These are phyloP conservation scores for Phorcus lineatus DNA, from an alignment of 2,888 invertebrate genomes.

Conservation along the genomic window DNA sequence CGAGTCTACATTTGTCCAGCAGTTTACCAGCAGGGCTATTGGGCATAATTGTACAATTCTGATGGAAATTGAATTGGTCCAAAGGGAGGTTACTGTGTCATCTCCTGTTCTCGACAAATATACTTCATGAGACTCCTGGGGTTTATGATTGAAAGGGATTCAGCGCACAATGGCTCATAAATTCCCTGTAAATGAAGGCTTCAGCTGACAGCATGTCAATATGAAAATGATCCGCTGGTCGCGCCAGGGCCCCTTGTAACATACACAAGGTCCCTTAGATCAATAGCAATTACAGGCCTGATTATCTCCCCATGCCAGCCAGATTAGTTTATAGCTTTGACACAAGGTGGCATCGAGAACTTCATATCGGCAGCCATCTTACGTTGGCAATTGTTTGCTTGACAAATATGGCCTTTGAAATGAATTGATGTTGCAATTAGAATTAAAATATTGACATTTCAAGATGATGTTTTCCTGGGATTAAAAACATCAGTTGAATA, in stretches of 20 bases:
- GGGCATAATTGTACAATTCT: background rate
- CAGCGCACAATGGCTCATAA: background rate
- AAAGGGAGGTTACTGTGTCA: constrained; percentile 14
- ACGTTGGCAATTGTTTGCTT: too few relatives aligned
- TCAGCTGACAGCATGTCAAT: constrained; percentile 17
- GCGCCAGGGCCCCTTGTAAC: background rate
- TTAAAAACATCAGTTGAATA: too few relatives aligned
- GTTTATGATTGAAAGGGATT: constrained; percentile 17
- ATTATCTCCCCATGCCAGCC: constrained; percentile 14
- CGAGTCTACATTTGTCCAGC: background rate
- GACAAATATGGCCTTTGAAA: too few relatives aligned
- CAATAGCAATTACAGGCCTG: constrained; percentile 14
- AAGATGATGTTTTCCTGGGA: too few relatives aligned
- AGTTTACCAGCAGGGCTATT: background rate
- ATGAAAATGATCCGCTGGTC: constrained; percentile 11
- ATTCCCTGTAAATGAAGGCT: constrained; percentile 8
- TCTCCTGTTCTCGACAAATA: background rate
- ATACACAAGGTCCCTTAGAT: constrained; percentile 17
- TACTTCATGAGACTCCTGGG: background rate
- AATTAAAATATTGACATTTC: too few relatives aligned
- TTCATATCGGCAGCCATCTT: too few relatives aligned
- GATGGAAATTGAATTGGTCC: constrained; percentile 17
- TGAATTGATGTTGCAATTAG: too few relatives aligned
- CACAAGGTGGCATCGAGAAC: background rate
- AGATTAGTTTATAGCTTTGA: constrained; percentile 5